phyloP scores from a whole-genome alignment of 2,797 vertebrate genomes.

The Gila robusta region DNA sequence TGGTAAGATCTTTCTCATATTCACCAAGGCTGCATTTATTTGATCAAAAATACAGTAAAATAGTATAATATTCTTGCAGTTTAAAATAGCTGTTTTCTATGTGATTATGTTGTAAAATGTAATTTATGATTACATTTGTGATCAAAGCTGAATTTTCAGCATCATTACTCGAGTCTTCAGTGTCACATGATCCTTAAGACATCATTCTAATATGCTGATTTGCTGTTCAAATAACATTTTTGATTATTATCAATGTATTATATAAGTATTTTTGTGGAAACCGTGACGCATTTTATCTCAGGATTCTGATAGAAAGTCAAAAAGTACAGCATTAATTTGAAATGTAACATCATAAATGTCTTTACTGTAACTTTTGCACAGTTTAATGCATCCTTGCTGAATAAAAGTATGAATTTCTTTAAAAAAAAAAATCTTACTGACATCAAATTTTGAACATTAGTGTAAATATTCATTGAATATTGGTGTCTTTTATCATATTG shows the following conservation, averaged over 20 bases:
- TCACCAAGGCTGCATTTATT: conserved; percentile 6
- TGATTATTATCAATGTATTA: not conserved
- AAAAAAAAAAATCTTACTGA: not conserved
- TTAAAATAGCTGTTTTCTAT: not conserved
- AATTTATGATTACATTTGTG: too few species aligned
- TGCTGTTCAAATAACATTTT: not conserved
- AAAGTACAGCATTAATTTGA: not conserved
- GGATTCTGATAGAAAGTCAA: not conserved
- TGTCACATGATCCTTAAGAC: not conserved
- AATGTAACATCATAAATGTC: not conserved
- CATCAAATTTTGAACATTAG: not conserved
- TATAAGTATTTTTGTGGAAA: not conserved
- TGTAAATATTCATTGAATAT: not conserved
- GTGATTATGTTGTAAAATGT: not conserved
- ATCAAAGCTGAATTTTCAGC: not conserved
- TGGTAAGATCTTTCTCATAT: not conserved
- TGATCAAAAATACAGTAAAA: not conserved
- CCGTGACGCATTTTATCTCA: not conserved
- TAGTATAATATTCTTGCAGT: too few species aligned
- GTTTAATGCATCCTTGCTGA: not conserved
- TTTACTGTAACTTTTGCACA: not conserved
- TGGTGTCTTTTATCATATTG: not conserved
- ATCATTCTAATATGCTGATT: not conserved
- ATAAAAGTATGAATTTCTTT: not conserved
- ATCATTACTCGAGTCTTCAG: not conserved